Percentiles rank a stretch among this genome's conserved stretches.
phyloP scores from a whole-genome alignment of 1,140 invertebrate species.

The Solen grandis region DNA sequence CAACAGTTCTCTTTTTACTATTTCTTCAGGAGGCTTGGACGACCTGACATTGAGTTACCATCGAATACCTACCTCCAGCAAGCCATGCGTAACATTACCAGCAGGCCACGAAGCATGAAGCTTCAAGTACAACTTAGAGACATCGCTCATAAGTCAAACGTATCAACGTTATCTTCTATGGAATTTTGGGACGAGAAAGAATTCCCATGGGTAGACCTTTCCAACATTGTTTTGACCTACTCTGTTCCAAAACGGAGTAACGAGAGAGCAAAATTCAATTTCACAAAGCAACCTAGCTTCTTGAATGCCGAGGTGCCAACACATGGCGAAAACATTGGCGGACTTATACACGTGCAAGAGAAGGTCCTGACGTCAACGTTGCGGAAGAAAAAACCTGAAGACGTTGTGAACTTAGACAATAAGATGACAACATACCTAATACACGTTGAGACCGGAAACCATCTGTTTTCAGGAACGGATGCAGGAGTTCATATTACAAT shows the following conservation, averaged over 20 bases:
- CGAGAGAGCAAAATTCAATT: constrained; percentile 44
- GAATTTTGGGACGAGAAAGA: constrained; percentile 34
- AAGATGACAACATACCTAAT: constrained; percentile 45
- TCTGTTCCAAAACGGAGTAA: constrained; percentile 25
- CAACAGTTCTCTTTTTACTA: not conserved
- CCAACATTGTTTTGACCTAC: constrained; percentile 22
- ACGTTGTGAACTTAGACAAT: too few relatives aligned
- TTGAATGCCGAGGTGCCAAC: not conserved
- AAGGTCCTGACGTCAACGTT: constrained; percentile 35
- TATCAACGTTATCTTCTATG: not conserved
- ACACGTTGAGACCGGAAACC: constrained; percentile 50
- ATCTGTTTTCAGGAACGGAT: constrained; percentile 48
- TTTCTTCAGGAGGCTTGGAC: constrained; percentile 23
- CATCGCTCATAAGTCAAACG: not conserved
- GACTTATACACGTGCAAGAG: constrained; percentile 34
- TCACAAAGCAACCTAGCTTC: constrained; percentile 13
- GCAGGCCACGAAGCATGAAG: constrained; percentile 22
- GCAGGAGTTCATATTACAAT: constrained; percentile 49
- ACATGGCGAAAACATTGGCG: constrained; percentile 6
- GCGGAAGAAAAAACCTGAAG: constrained; percentile 16
- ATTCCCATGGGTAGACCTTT: constrained; percentile 35
- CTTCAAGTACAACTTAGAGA: constrained; percentile 42
- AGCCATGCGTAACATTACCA: constrained; percentile 20
- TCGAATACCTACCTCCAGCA: constrained; percentile 31
- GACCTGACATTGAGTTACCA: constrained; percentile 49